These are phyloP conservation scores for Drosophila paramelanica DNA, from an alignment of 2,888 invertebrate genomes.

Conservation along the genomic window DNA sequence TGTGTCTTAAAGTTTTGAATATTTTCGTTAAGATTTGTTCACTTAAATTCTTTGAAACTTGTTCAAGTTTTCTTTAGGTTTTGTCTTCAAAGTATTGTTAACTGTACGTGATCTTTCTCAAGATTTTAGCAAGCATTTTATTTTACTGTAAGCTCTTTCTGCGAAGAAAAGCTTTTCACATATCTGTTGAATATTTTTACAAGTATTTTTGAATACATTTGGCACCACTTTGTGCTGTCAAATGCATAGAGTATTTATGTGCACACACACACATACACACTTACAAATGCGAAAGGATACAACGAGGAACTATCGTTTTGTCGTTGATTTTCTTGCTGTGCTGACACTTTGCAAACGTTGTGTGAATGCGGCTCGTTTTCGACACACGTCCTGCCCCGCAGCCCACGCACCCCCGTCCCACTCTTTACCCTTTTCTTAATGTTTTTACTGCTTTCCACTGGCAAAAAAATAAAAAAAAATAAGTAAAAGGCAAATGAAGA, in stretches of 20 bases:
- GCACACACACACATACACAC: background rate
- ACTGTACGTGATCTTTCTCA: background rate
- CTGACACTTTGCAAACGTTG: conserved; percentile 54
- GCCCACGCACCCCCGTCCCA: background rate
- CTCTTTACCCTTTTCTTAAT: conserved; percentile 24
- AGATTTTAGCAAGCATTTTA: background rate
- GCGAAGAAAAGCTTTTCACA: background rate
- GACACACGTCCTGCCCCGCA: background rate
- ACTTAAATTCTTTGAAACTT: background rate
- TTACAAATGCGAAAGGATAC: background rate
- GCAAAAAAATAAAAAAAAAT: background rate
- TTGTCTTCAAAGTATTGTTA: background rate
- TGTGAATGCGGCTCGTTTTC: conserved; percentile 34
- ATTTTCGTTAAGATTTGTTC: background rate
- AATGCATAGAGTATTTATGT: conserved; percentile 3
- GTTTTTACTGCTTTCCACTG: conserved; percentile 21
- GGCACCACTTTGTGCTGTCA: conserved; percentile 1
- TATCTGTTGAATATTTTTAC: background rate
- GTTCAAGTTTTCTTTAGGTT: background rate
- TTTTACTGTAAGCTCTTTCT: conserved; percentile 23
- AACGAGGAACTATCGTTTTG: conserved; percentile 10
- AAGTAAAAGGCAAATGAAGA: background rate
- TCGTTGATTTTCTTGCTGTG: conserved; percentile 3
- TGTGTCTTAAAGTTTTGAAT: background rate
- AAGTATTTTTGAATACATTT: background rate